Evolutionary conservation across 1,140 invertebrate genomes (phyloP).

Genomic region (Rhynchophorus ferrugineus): DNA sequence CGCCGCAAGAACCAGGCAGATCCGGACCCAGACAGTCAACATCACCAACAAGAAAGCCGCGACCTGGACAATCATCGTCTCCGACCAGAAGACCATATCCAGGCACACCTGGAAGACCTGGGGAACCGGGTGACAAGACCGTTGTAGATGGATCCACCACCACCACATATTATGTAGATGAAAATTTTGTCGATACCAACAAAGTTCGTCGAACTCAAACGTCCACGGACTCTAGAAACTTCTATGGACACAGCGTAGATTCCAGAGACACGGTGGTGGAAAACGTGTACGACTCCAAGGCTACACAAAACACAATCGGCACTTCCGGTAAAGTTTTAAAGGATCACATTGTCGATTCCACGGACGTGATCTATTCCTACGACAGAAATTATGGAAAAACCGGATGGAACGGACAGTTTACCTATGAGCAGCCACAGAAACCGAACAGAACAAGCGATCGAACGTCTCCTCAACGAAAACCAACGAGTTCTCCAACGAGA

Average conservation of each 20-base stretch:
- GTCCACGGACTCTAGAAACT: constrained; percentile 30
- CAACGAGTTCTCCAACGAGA: constrained; percentile 11
- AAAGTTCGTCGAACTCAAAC: constrained; percentile 28
- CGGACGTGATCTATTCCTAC: constrained; percentile 35
- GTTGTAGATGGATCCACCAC: not conserved
- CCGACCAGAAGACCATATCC: too few relatives aligned
- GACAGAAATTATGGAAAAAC: constrained; percentile 37
- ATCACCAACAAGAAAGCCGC: constrained; percentile 4
- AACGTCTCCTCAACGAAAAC: constrained; percentile 25
- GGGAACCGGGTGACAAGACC: not conserved
- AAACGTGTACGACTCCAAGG: constrained; percentile 34
- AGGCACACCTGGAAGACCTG: not conserved
- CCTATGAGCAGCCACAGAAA: constrained; percentile 26
- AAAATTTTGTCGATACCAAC: constrained; percentile 26
- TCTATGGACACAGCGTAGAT: constrained; percentile 33
- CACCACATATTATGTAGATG: constrained; percentile 23
- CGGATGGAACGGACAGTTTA: constrained; percentile 38
- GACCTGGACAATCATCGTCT: not conserved
- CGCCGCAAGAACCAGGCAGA: too few relatives aligned
- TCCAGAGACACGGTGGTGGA: constrained; percentile 27
- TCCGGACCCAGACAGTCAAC: constrained; percentile 5
- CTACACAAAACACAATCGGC: constrained; percentile 35
- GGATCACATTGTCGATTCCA: constrained; percentile 29
- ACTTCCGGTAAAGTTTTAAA: constrained; percentile 31
- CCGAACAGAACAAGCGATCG: constrained; percentile 20